Base-by-base conservation (phyloP, 2,888 invertebrate genomes). In the Itoplectis maculator region DNA sequence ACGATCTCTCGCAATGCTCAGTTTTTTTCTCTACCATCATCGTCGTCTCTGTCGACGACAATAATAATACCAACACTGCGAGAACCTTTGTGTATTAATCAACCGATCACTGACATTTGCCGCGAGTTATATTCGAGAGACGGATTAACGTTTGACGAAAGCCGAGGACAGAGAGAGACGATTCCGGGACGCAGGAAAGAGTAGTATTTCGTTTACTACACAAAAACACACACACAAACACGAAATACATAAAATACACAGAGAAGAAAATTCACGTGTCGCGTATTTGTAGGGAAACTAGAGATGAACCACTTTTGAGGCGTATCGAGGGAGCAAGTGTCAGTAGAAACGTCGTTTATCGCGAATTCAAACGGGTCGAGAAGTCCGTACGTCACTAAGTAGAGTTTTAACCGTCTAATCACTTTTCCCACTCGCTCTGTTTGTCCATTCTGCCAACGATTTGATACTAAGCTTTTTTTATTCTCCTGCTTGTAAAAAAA, bases 1-100 rank as follows among this genome's bases (percentile, higher is more conserved):
- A 70, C 61, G 18, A 61, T 59, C 59, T 49, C 69, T 66, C 65
- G 66, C 29, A 63, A 76, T 82, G 84, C 77, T 80, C 73, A 84
- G 74, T 75, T 76, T 56, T 70, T 29, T 61, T 73, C 40, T 35
- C 15, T 20, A 66, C 65, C 54, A 65, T n/a, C 9, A 63, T 69
- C 65, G 54, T 56, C 79, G 74, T 81, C 65, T 65, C 54, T 56
- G 0, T 81, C 77, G 66, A 49, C 47, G 77, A 79, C 29, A 6
- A 66, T 63, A 77, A 79, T 77, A 35, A 29, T 45, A 18, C 37
- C 20, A 73, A 82, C 59, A 29, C 35, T 76, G 51, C 70, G 70
- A 56, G 54, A 56, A 66, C n/a, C 74, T 81, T 81, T 47, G 80
- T 42, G 20, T 11, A n/a, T 69, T 63, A 5, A 29, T 70, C 49